phyloP scores from a whole-genome alignment of 2,113 vertebrate species.

The Gavialis gangeticus region DNA sequence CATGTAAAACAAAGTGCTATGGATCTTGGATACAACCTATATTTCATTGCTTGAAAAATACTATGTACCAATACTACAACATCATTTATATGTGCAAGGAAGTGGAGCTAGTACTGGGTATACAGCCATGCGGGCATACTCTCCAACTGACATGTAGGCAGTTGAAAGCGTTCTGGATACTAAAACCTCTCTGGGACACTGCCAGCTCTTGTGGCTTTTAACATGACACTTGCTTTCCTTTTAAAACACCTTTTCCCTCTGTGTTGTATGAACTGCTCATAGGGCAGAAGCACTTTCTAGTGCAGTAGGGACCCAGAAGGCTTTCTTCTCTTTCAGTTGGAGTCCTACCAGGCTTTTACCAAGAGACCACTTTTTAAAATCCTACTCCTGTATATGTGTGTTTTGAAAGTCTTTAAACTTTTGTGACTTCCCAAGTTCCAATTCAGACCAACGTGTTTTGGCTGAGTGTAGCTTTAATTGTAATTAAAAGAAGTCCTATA shows the following conservation, averaged over 20 bases:
- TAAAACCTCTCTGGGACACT: neutral
- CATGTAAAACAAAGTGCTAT: neutral
- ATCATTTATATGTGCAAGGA: neutral
- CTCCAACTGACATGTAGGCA: neutral
- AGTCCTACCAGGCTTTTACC: neutral
- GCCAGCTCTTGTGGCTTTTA: neutral
- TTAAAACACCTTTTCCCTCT: neutral
- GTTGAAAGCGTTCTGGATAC: neutral
- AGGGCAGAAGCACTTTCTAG: no score
- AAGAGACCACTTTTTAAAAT: neutral
- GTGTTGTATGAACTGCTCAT: neutral
- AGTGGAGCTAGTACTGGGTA: neutral
- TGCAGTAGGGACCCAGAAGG: neutral
- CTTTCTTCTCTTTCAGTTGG: neutral
- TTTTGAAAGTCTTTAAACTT: neutral
- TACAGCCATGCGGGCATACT: neutral
- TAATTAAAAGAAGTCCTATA: neutral
- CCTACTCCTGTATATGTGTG: neutral
- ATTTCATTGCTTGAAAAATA: neutral
- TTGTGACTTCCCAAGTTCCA: neutral
- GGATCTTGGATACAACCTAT: neutral
- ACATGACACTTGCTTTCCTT: neutral
- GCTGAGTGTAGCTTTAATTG: neutral
- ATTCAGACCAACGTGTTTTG: neutral
- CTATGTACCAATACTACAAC: neutral